Evolutionary conservation across 2,113 vertebrate genomes (phyloP).

Genomic region (Psittacula cyanocephala): DNA sequence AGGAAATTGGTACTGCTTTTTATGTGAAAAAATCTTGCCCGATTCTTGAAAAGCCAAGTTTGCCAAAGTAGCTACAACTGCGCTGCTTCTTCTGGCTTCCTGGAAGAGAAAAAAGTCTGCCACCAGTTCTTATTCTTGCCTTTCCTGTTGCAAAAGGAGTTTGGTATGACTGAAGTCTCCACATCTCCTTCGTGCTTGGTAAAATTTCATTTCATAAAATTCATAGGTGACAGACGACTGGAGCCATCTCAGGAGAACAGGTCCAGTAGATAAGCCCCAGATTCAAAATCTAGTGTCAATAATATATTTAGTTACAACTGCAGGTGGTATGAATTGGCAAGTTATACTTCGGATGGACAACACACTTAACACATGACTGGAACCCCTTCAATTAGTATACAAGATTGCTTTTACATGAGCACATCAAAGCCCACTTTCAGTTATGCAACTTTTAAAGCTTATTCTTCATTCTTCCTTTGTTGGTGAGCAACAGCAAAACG

Average conservation of each 20-base stretch:
- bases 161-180: not conserved
- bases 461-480: not conserved
- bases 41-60: not conserved
- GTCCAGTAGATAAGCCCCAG: not conserved
- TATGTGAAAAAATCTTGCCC: not conserved
- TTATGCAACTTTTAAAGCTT: not conserved
- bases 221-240: not conserved
- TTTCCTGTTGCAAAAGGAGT: not conserved
- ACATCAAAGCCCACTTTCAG: not conserved
- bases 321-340: not conserved
- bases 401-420: not conserved
- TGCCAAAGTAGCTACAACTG: not conserved
- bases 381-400: not conserved
- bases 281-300: not conserved
- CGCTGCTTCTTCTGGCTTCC: not conserved
- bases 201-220: not conserved
- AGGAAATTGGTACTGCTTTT: not conserved
- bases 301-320: not conserved
- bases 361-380: not conserved
- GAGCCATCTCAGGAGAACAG: not conserved
- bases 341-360: not conserved
- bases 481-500: not conserved
- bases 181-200: not conserved
- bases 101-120: not conserved
- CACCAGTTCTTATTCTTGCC: not conserved